These are phyloP conservation scores for Odontamblyopus rebecca DNA, from an alignment of 2,797 vertebrate species.

Conservation along the genomic window DNA sequence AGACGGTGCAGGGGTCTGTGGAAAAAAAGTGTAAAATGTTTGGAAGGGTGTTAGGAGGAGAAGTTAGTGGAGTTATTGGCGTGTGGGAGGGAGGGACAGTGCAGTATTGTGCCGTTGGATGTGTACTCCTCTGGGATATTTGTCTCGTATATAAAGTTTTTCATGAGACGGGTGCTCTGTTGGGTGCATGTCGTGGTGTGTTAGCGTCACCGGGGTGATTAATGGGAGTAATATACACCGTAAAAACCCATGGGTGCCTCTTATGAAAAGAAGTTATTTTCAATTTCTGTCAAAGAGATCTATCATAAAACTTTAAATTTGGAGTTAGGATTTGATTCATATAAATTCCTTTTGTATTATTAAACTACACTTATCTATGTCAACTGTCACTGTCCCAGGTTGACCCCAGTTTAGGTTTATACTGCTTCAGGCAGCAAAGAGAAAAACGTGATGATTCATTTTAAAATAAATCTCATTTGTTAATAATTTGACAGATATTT, in stretches of 20 bases:
- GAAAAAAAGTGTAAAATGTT: conserved; percentile 10
- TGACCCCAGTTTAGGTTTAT: not conserved
- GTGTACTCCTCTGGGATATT: conserved; percentile 18
- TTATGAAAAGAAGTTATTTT: not conserved
- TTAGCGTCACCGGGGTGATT: conserved; percentile 35
- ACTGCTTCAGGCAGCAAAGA: too few species aligned
- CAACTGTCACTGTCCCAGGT: not conserved
- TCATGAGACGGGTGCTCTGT: conserved; percentile 17
- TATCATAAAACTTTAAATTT: not conserved
- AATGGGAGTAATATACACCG: conserved; percentile 31
- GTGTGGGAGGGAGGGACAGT: conserved; percentile 30
- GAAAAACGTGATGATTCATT: too few species aligned
- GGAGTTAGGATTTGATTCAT: not conserved
- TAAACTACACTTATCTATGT: not conserved
- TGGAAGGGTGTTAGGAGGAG: conserved; percentile 26
- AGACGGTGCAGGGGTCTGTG: conserved; percentile 38
- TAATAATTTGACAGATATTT: too few species aligned
- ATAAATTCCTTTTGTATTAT: too few species aligned
- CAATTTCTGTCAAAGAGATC: not conserved
- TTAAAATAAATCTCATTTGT: too few species aligned
- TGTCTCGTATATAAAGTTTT: conserved; percentile 13
- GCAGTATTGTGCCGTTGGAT: conserved; percentile 1
- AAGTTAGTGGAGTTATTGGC: conserved; percentile 37
- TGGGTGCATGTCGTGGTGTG: conserved; percentile 9
- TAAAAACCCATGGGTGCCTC: conserved; percentile 7